These are phyloP conservation scores for Phenacoccus solenopsis DNA, from an alignment of 1,140 invertebrate genomes.

Conservation along the genomic window DNA sequence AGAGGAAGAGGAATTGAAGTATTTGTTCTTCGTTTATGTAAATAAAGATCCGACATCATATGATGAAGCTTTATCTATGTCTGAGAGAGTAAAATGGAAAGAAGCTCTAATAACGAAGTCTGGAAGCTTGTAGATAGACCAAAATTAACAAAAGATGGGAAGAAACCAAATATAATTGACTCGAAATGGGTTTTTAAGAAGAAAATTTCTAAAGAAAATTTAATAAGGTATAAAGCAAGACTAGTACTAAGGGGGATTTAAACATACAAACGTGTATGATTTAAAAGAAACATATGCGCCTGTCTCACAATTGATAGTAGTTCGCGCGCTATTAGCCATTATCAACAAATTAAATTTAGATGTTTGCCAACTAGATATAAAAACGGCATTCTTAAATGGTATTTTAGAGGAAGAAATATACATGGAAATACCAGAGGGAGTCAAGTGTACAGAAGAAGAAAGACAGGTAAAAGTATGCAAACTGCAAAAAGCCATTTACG, in stretches of 20 bases:
- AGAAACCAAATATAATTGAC: constrained; percentile 12
- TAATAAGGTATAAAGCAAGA: constrained; percentile 20
- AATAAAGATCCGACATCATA: too few relatives aligned
- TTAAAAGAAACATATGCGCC: constrained; percentile 34
- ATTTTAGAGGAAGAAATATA: constrained; percentile 20
- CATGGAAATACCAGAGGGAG: constrained; percentile 16
- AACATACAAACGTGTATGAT: constrained; percentile 27
- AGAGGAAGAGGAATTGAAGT: too few relatives aligned
- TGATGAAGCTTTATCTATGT: too few relatives aligned
- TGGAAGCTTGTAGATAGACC: constrained; percentile 20
- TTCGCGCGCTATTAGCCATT: constrained; percentile 33
- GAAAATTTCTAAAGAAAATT: neutral
- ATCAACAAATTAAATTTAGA: constrained; percentile 30
- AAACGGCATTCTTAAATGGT: constrained; percentile 36
- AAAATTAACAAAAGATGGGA: too few relatives aligned
- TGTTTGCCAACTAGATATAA: constrained; percentile 34
- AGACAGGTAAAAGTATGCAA: constrained; percentile 21
- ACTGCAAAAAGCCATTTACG: constrained; percentile 21
- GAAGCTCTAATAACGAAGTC: constrained; percentile 21
- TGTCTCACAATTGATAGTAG: constrained; percentile 29
- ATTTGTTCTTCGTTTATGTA: too few relatives aligned
- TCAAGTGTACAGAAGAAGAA: neutral
- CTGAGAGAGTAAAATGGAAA: constrained; percentile 25
- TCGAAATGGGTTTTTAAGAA: constrained; percentile 26
- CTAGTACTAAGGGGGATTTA: constrained; percentile 27